Evolutionary conservation across 2,113 vertebrate species (phyloP).

Genomic region (Apaloderma vittatum): DNA sequence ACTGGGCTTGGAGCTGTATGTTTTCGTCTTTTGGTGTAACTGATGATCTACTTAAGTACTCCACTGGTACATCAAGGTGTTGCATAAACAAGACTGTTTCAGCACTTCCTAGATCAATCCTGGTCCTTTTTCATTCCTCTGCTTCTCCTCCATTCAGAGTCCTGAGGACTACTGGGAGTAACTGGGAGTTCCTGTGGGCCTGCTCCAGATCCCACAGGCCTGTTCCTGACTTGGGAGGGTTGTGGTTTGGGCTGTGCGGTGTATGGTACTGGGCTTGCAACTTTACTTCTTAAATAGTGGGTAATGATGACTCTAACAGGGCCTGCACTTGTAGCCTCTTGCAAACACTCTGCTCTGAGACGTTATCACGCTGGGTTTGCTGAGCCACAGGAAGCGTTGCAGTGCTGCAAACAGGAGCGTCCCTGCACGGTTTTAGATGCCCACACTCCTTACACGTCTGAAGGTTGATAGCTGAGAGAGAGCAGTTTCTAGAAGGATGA

Average conservation of each 20-base stretch:
- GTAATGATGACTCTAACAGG: background rate
- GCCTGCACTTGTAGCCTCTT: background rate
- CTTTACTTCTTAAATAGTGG: background rate
- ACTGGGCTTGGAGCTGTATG: background rate
- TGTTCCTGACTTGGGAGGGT: background rate
- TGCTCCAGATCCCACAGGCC: accelerated
- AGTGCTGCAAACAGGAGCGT: background rate
- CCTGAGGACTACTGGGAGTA: background rate
- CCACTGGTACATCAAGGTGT: background rate
- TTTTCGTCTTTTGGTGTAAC: background rate
- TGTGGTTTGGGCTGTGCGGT: background rate
- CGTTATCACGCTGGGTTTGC: background rate
- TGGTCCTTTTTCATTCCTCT: background rate
- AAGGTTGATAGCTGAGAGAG: background rate
- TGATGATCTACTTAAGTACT: background rate
- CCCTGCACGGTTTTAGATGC: background rate
- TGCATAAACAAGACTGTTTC: background rate
- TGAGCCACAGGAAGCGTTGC: background rate
- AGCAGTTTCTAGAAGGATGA: background rate
- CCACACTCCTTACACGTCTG: background rate
- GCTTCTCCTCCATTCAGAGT: background rate
- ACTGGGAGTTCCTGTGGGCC: background rate
- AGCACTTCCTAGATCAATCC: background rate
- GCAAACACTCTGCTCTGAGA: background rate
- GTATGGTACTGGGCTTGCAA: accelerated